phyloP scores from a whole-genome alignment of 2,888 invertebrate genomes.

The Chaetogeoica ovagalla region DNA sequence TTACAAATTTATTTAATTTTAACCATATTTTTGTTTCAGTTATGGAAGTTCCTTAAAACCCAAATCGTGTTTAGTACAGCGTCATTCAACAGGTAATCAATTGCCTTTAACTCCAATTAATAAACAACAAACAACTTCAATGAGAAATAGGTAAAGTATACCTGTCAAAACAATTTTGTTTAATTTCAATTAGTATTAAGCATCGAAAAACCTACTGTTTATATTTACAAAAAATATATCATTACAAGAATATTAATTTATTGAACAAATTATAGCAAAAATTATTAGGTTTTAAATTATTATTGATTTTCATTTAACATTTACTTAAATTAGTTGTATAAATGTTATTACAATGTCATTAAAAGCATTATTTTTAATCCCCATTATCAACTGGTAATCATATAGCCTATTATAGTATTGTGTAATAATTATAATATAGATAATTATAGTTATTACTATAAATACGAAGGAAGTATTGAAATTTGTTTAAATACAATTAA shows the following conservation, averaged over 20 bases:
- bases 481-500: no score
- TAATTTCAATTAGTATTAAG: not conserved
- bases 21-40: constrained; percentile 62
- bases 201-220: no score
- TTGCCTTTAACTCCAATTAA: constrained; percentile 42
- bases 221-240: no score
- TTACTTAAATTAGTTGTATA: no score
- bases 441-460: not conserved
- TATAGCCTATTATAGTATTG: not conserved
- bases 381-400: not conserved
- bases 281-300: no score
- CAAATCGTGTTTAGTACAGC: constrained; percentile 69
- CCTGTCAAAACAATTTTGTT: not conserved
- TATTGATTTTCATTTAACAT: no score
- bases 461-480: not conserved
- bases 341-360: no score
- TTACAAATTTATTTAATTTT: not conserved
- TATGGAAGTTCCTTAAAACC: constrained; percentile 68
- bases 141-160: constrained; percentile 61
- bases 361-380: no score
- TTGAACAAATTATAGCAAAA: no score
- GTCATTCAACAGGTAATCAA: constrained; percentile 59
- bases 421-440: not conserved
- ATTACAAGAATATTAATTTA: no score
- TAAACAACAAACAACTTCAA: constrained; percentile 56